Percentiles rank a stretch among this genome's conserved stretches.
These are phyloP conservation scores for Parnassius smintheus DNA, from an alignment of 2,888 invertebrate genomes.

Conservation along the genomic window DNA sequence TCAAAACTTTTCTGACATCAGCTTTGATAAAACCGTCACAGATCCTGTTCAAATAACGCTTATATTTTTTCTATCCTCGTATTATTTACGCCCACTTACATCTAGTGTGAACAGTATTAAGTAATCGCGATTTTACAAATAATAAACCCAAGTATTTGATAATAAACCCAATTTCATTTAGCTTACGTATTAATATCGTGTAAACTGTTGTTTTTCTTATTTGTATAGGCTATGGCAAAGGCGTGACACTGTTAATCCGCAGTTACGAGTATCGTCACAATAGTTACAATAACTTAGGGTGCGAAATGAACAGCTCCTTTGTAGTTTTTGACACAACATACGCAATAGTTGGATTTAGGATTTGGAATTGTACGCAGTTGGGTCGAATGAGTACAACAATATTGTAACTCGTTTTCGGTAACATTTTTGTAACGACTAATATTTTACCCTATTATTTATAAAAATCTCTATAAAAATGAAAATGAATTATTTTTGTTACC, in stretches of 20 bases:
- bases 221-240: constrained; percentile 40
- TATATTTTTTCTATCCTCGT: no score
- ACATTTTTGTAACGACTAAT: no score
- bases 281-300: constrained; percentile 40
- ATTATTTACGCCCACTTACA: background rate
- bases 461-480: no score
- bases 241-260: constrained; percentile 68
- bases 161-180: background rate
- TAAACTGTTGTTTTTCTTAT: constrained; percentile 32
- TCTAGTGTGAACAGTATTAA: constrained; percentile 2
- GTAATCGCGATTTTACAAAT: constrained; percentile 3
- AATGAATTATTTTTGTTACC: no score
- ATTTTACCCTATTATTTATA: no score
- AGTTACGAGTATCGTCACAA: constrained; percentile 60
- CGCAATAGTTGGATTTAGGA: constrained; percentile 49
- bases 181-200: constrained; percentile 3
- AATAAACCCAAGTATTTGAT: background rate
- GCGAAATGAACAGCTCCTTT: constrained; percentile 56
- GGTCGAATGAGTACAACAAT: constrained; percentile 32
- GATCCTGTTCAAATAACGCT: no score
- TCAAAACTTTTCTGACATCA: no score
- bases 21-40: no score
- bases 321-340: constrained; percentile 44
- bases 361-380: constrained; percentile 40
- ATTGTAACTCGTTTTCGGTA: constrained; percentile 37